Evolutionary conservation across 2,113 vertebrate species (phyloP), one percentile per base, ranked within the genome.

Genomic region (Microcebus ravelobensis): DNA sequence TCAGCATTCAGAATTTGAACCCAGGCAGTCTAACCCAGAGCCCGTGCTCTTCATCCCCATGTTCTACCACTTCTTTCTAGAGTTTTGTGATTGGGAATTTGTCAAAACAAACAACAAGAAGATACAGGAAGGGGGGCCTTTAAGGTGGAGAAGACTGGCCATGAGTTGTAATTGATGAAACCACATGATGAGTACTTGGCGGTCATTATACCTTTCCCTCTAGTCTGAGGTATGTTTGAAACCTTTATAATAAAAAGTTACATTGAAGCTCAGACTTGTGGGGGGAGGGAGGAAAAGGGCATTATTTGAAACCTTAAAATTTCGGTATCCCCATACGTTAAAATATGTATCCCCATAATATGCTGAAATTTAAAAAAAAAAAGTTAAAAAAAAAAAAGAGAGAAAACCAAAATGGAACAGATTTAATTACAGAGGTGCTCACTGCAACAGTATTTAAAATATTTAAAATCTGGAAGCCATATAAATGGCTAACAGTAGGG

Each of bases 21-120:
- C 73, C 52, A 67, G 23, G 57, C 8, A 55, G 25, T 90, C 15
- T 85, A 65, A 55, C 27, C 50, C 5, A 1, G 59, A 57, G 36
- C 80, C 31, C 11, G 71, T 6, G 42, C 23, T 80, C 68, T 84
- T 85, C n/a, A 84, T 65, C 21, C 80, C 55, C 8, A 31, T 57
- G 14, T 21, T 68, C 93, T 68, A 52, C 13, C 13, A 42, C 20
- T 36, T 82, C 68, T 63, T 73, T 90, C 84, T 88, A 67, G 48
- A 59, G 39, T 86, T 82, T 50, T 55, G 34, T 63, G 15, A 67
- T 5, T 39, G 13, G 45, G 39, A 89, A 90, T 87, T 25, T 59
- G 17, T 71, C 55, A 90, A 61, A 92, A 34, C 81, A 96, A 90
- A 70, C 13, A 68, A 86, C 12, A 27, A 88, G 89, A 73, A 84